A percentile compares a stretch with the other conserved stretches of the same genome.
Conservation (phyloP, 2,797 vertebrate genomes). For the Strix occidentalis region DNA sequence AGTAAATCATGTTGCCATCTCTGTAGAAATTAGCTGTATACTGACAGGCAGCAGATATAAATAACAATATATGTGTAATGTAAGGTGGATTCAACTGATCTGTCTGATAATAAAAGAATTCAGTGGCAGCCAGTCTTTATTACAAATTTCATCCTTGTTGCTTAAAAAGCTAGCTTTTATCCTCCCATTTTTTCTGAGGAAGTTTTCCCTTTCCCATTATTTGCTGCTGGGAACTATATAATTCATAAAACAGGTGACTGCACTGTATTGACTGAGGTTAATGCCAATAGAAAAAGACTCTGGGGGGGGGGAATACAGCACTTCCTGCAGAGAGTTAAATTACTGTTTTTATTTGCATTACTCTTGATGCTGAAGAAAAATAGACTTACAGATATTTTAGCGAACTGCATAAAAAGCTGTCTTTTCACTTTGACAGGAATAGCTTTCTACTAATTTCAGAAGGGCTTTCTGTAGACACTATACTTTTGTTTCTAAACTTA, state of each 20-base stretch:
- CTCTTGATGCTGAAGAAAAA: neutral
- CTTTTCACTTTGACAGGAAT: neutral
- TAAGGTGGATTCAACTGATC: neutral
- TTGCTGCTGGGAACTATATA: neutral
- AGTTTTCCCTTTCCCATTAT: neutral
- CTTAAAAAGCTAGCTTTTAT: neutral
- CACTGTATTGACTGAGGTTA: neutral
- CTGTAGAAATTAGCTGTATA: neutral
- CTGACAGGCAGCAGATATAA: neutral
- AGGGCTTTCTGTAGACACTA: neutral
- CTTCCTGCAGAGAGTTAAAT: neutral
- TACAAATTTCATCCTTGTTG: neutral
- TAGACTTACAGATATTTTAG: neutral
- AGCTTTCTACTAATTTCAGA: neutral
- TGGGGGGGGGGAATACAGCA: rapidly evolving
- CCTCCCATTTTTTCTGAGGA: neutral
- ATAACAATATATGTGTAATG: neutral
- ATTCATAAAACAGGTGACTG: neutral
- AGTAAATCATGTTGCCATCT: neutral
- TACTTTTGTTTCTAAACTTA: neutral
- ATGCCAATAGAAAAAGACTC: neutral
- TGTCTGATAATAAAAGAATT: neutral
- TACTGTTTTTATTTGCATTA: neutral
- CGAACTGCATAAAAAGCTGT: neutral
- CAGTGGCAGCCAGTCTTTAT: neutral